Evolutionary conservation across 2,888 invertebrate genomes (phyloP), one percentile per base, ranked within the genome.

Genomic region (Epirrhoe tristata): DNA sequence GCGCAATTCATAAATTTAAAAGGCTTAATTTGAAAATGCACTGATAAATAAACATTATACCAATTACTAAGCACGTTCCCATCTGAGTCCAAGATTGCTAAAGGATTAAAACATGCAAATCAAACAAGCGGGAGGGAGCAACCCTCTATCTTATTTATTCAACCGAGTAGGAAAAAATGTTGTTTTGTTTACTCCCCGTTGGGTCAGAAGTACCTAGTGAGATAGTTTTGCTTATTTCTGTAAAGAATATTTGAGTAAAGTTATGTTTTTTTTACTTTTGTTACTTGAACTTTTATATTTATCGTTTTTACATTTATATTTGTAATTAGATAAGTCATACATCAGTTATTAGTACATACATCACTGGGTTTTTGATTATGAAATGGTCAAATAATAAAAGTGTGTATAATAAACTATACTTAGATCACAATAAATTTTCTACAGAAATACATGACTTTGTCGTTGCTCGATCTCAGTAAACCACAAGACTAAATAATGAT

Each of bases 31-130:
- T 61, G 66, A 59, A 56, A 63, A 61, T 58, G 65, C 50, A 66
- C 69, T 72, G 66, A 67, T 71, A 76, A 69, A 72, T 76, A 60
- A 74, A 66, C 72, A 76, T 76, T 70, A 70, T 76, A 72, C 74
- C 79, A 78, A 80, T 81, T 77, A 77, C 76, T 75, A 66, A 62
- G 60, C 70, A 59, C 71, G 73, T 73, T 77, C 74, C 76, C 84
- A 86, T 80, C 84, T 86, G 83, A 83, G 87, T 75, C 84, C 73
- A 77, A 82, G 84, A 86, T 84, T 82, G 80, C 75, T 81, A 90
- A 91, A 91, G 90, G 93, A 92, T 92, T 93, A 91, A 90, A 92
- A 91, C 89, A 92, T 93, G 91, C 91, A 91, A 93, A 92, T 92
- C 90, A 90, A 91, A 90, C 88, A 88, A 88, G 86, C 81, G 80